Base-by-base conservation (phyloP, 1,140 invertebrate genomes). In the Drosophila malerkotliana region DNA sequence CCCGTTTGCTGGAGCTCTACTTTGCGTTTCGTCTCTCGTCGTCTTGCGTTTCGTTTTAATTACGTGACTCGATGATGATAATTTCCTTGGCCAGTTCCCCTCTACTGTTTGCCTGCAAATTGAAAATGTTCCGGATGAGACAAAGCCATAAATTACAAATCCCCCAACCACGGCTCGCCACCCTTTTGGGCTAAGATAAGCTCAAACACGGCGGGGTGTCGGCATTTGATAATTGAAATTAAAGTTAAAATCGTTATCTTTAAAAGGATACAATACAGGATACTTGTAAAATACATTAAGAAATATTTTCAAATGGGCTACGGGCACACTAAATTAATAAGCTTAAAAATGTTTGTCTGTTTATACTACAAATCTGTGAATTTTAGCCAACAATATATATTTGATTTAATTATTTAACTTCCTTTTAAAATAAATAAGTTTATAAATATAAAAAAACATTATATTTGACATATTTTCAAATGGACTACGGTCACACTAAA, bases 21-120 rank as follows among this genome's bases (percentile, higher is more conserved):
- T 34, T 28, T 18, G n/a, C 10, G 14, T 24, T 14, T 14, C 30
- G 26, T 32, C 15, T 71, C 21, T 21, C 21, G 21, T 21, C 47
- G 59, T 68, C 60, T 64, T 68, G 24, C 56, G 62, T 76, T 79
- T 72, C 78, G 73, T 72, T 81, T 81, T 81, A 81, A 81, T 81
- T 81, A 81, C 55, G 56, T 61, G 61, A 39, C 68, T 56, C 62
- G 41, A 55, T 55, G 49, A 54, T 66, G 66, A 18, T 49, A 60
- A 68, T 57, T 62, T 44, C 24, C 26, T 37, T 26, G 39, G 37
- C 37, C 39, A 66, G 26, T 56, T 69, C 26, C 26, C 24, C 12
- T 67, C 44, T 55, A 54, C 15, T 77, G 64, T 69, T 61, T 48
- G 68, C 79, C 79, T 82, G 63, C 62, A 64, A 78, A 78, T 82